Evolutionary conservation across 2,797 vertebrate species (phyloP), one percentile per base, ranked within the genome.

Genomic region (Centropyge bicolor): DNA sequence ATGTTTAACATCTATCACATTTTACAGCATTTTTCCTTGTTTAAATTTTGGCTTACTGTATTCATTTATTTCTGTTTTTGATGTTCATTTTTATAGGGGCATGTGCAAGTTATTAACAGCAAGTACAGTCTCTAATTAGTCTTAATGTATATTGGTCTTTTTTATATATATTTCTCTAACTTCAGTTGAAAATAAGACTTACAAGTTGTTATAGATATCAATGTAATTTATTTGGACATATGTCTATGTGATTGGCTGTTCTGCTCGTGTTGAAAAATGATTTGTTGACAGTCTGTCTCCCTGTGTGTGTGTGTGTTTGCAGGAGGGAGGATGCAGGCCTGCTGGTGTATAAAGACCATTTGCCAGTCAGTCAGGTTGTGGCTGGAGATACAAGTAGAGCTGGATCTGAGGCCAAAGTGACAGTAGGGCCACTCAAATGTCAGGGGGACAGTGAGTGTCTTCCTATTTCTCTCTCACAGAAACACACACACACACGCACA

Each of bases 251-350:
- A 31, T 31, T 31, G 27, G 27, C 27, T 31, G 27, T 31, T 31
- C 27, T 31, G 27, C 27, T 31, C 27, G 27, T 31, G 27, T 31
- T 31, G 27, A 31, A 31, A 31, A 31, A 31, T 31, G 27, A 31
- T 31, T 31, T 31, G 4, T 31, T 31, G 27, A 31, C 27, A 16
- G 4, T 60, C 19, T 74, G 27, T 79, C 36, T 69, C 7, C 41
- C 13, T 61, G 11, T 76, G 19, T 84, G 36, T 85, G 31, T 52
- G 1, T 60, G 19, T 45, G 22, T 49, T 19, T 38, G 14, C 55
- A 99, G 98, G 98, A 97, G 91, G 74, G 98, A 99, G 78, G 98
- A 99, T 35, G 79, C 95, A 19, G 98, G 98, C 41, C 88, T 98
- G 82, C 27, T 99, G 84, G 95, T 97, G 20, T 99, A 99, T 88